Base-by-base conservation (phyloP, 2,888 invertebrate species). In the Julus scanicus region DNA sequence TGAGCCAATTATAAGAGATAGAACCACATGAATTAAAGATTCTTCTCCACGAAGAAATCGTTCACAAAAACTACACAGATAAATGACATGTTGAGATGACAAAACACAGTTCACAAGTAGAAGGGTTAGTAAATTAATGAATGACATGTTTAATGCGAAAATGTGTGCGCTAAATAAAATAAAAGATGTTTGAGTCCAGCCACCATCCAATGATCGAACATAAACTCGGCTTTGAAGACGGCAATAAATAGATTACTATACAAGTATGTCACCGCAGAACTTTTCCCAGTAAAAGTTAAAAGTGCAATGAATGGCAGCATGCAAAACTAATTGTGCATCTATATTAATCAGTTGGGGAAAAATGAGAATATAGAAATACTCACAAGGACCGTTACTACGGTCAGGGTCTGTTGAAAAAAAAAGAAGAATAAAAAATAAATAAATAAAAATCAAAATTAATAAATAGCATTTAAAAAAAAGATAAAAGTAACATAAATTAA, bases 361-460 rank as follows among this genome's bases (percentile, higher is more conserved):
- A 88, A 90, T 90, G 89, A 87, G 89, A 89, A 88, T 88, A 90
- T 44, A 37, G 83, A 88, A 91, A 95, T 96, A 96, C 96, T 96
- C 95, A 96, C 96, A 96, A 94, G 96, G 95, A 93, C 95, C 95
- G 95, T 95, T 95, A 94, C 95, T 95, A 95, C 95, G 95, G 94
- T 95, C 95, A 93, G 95, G 95, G 93, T 96, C 96, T 96, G 96
- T 94, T 88, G 89, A 89, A 89, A 86, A 90, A 29, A 89, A 89
- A 90, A 89, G 89, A 89, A 90, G 88, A 88, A 90, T 85, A 89
- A 89, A 88, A 86, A 90, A 90, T 53, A 86, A 87, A 88, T 87
- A 86, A 87, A 89, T 86, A 80, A 87, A 90, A 90, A 90, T 89
- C 87, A 89, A 87, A 89, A 89, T 88, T 40, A 88, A 89, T 48